Conservation (phyloP, 1,140 invertebrate species). For the Aphaenogaster rudis region DNA sequence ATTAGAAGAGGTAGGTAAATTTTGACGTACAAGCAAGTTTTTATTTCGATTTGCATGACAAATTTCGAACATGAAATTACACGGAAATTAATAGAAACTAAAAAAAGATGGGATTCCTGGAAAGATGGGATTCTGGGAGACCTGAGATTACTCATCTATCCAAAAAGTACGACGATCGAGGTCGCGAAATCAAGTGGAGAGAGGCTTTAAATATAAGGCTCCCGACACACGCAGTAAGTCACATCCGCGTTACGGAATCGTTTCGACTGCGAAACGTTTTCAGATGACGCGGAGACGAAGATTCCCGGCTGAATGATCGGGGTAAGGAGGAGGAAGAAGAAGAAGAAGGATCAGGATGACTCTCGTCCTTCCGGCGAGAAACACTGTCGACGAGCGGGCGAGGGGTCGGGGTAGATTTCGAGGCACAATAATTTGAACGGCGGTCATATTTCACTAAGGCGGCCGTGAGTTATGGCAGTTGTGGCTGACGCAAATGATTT, state of each 20-base stretch:
- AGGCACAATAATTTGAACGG: slow-evolving; percentile 85
- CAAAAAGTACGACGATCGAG: slow-evolving; percentile 18
- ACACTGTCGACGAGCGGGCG: slow-evolving; percentile 41
- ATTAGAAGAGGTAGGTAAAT: not conserved
- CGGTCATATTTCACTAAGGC: slow-evolving; percentile 83
- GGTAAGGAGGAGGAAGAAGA: slow-evolving; percentile 56
- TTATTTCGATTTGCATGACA: not conserved
- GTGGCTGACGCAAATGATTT: slow-evolving; percentile 85
- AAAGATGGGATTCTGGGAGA: slow-evolving; percentile 15
- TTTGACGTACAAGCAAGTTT: not conserved
- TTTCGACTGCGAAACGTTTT: slow-evolving; percentile 69
- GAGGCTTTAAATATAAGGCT: slow-evolving; percentile 64
- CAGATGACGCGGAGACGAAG: slow-evolving; percentile 77
- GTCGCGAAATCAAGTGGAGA: slow-evolving; percentile 33
- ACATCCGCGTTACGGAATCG: slow-evolving; percentile 80
- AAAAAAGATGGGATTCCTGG: slow-evolving; percentile 48
- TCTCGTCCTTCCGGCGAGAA: slow-evolving; percentile 46
- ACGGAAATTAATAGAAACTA: slow-evolving; percentile 37
- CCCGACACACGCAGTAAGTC: slow-evolving; percentile 80
- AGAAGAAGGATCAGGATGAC: slow-evolving; percentile 32
- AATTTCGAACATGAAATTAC: slow-evolving; percentile 39
- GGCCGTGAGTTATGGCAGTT: slow-evolving; percentile 83
- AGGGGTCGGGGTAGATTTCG: slow-evolving; percentile 68
- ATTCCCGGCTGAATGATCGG: slow-evolving; percentile 70
- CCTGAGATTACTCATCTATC: slow-evolving; percentile 17